Base-by-base conservation (phyloP, 1,140 invertebrate genomes). In the Polypedilum vanderplanki region DNA sequence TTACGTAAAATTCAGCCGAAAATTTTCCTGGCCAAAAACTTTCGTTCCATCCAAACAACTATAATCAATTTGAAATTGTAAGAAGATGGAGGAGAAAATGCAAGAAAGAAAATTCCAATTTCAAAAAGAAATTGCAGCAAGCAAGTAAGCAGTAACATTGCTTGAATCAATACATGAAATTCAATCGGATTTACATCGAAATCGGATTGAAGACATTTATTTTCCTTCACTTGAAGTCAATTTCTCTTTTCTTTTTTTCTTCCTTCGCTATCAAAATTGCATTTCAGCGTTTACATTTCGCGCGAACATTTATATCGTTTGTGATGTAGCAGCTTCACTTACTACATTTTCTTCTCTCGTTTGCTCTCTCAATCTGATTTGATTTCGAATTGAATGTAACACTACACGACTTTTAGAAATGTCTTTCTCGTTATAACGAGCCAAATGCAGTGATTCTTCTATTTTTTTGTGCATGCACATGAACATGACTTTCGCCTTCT, bases 281-380 rank as follows among this genome's bases (percentile, higher is more conserved):
- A 70, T 70, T 70, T 70, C 65, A 70, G 10, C 17, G 20, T 70
- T 70, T 70, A 70, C 46, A 57, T 57, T 70, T 22, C 65, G 65
- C 65, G 65, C 17, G 65, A 70, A 70, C 65, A 70, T 70, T 70
- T 70, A 70, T 20, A 70, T 70, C 65, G 65, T 22, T 70, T 70
- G 24, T 33, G 65, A 70, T 70, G 65, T 20, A 20, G 20, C 65
- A 70, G 17, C 9, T n/a, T 33, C 24, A 3, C 24, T 33, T 33
- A 5, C 24, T 33, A n/a, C 5, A 5, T 5, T 33, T 33, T 1
- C 24, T 33, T 3, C 2, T 5, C 5, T 33, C 24, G 1, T 33
- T 70, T 18, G 5, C 15, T 57, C 12, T 57, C 20, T 70, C 65
- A 70, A 70, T 70, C 65, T 70, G 65, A 70, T 70, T 70, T 70